phyloP scores from a whole-genome alignment of 2,888 invertebrate species.

The Mylabris sibirica region DNA sequence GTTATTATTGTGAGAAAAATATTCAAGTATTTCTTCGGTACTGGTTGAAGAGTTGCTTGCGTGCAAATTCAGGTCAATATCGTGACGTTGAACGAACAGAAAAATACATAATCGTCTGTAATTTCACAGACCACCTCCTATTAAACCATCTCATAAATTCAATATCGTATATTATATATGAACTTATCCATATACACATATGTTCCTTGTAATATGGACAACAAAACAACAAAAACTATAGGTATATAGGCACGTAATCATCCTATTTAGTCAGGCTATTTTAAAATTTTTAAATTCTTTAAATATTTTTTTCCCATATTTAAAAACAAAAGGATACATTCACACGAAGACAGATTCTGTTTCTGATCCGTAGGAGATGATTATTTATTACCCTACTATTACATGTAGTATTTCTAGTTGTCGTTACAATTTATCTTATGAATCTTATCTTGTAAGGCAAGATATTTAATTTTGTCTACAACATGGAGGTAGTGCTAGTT shows the following conservation, averaged over 20 bases:
- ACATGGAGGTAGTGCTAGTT: too few relatives aligned
- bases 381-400: neutral
- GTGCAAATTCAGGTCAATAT: slow-evolving; percentile 42
- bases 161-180: slow-evolving; percentile 29
- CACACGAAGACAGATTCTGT: neutral
- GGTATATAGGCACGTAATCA: neutral
- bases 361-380: neutral
- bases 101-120: slow-evolving; percentile 44
- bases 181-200: slow-evolving; percentile 42
- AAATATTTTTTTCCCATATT: neutral
- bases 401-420: too few relatives aligned
- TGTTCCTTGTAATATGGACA: slow-evolving; percentile 32
- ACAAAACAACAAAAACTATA: slow-evolving; percentile 1
- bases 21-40: slow-evolving; percentile 1
- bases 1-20: neutral
- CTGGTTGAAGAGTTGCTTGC: slow-evolving; percentile 33
- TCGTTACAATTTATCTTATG: too few relatives aligned
- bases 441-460: too few relatives aligned
- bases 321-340: neutral
- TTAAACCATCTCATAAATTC: slow-evolving; percentile 43
- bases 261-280: neutral
- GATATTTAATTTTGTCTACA: too few relatives aligned
- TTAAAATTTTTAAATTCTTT: neutral
- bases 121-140: slow-evolving; percentile 45
- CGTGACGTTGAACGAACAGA: slow-evolving; percentile 40